These are phyloP conservation scores for Notoglanidium macrostoma DNA, from an alignment of 2,797 vertebrate species.

Conservation along the genomic window DNA sequence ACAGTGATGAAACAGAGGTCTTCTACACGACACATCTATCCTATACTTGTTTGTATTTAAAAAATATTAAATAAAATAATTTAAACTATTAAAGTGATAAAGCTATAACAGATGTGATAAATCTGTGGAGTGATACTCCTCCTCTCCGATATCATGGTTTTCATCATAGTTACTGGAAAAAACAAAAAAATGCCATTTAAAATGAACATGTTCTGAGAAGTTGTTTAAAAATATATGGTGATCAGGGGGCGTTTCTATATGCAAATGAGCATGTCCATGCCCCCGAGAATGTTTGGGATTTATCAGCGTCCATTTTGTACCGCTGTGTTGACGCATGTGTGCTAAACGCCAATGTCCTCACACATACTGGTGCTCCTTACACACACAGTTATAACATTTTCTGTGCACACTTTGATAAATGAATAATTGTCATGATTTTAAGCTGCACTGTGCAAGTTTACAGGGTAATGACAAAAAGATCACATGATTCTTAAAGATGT, in stretches of 20 bases:
- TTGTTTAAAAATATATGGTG: background rate
- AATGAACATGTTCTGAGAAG: no score
- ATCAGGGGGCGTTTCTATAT: background rate
- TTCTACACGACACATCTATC: background rate
- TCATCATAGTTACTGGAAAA: background rate
- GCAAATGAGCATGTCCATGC: background rate
- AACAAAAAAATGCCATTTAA: background rate
- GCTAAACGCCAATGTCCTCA: background rate
- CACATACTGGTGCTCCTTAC: background rate
- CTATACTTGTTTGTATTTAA: background rate
- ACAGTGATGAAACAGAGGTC: background rate
- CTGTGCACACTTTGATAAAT: background rate
- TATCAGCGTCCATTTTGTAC: background rate
- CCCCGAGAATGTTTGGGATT: background rate
- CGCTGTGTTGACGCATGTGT: background rate
- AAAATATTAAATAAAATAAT: background rate
- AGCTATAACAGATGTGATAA: background rate
- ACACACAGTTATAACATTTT: background rate
- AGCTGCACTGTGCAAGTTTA: background rate
- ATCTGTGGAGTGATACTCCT: background rate
- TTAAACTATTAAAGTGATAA: background rate
- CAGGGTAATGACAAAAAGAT: background rate
- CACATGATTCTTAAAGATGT: background rate
- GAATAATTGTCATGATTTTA: background rate
- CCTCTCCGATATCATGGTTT: background rate